A percentile compares a stretch with the other conserved stretches of the same genome.
phyloP scores from a whole-genome alignment of 2,113 vertebrate genomes.

The Origma solitaria region DNA sequence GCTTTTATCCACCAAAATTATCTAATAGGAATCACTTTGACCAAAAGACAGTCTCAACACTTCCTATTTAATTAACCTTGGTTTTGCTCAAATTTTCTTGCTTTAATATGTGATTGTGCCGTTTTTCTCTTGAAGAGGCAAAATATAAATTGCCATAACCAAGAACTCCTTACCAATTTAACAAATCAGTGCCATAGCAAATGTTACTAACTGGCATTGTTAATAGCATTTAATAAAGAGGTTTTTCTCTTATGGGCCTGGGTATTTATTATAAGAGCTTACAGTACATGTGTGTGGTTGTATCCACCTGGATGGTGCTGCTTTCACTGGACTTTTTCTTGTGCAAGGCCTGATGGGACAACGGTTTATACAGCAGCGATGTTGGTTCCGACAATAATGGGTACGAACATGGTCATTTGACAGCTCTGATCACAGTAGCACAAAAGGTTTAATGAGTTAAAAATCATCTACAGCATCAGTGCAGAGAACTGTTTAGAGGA shows the following conservation, averaged over 20 bases:
- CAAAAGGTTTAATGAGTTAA: neutral
- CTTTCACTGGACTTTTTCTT: neutral
- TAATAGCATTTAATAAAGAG: constrained; percentile 19
- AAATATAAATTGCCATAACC: neutral
- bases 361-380: fast-evolving
- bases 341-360: neutral
- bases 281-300: neutral
- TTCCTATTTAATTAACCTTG: neutral
- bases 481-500: neutral
- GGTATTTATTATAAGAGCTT: neutral
- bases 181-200: neutral
- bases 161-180: neutral
- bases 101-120: neutral
- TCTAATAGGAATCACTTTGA: neutral
- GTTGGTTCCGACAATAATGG: neutral
- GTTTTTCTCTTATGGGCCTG: neutral
- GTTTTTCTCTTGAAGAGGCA: neutral
- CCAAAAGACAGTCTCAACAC: neutral
- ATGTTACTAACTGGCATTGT: neutral
- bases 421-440: neutral
- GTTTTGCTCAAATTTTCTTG: neutral
- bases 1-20: neutral
- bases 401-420: fast-evolving
- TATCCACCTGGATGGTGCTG: neutral
- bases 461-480: neutral